Conservation (phyloP, 1,140 invertebrate species). For the Platyura marginata region DNA sequence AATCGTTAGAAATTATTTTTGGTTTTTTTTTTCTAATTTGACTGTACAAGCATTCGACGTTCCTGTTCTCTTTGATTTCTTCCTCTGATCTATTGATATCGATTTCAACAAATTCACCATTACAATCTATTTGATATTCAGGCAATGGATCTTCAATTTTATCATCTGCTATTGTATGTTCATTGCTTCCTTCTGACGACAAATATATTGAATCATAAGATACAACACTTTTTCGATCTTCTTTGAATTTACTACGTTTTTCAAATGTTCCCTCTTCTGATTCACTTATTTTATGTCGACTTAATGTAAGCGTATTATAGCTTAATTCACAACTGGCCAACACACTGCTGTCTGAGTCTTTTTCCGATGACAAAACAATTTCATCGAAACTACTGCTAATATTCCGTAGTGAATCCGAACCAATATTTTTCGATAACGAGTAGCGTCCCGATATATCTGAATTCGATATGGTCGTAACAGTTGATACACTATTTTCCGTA, state of each 20-base stretch:
- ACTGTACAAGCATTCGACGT: slow-evolving; percentile 3
- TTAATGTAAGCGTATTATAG: neutral
- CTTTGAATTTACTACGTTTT: neutral
- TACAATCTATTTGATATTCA: neutral
- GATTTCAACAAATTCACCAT: neutral
- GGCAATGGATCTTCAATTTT: slow-evolving; percentile 1
- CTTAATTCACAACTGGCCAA: neutral
- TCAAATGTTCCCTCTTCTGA: neutral
- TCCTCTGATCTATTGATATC: neutral
- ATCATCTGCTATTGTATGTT: slow-evolving; percentile 12
- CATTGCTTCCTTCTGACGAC: slow-evolving; percentile 22
- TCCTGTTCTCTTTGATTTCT: neutral
- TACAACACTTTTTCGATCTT: slow-evolving; percentile 9
- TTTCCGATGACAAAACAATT: neutral
- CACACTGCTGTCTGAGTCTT: neutral
- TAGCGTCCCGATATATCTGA: neutral
- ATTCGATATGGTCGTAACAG: neutral
- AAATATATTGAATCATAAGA: slow-evolving; percentile 24
- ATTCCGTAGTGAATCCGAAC: neutral
- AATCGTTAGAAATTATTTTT: neutral
- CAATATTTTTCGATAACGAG: neutral
- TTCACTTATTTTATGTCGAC: neutral
- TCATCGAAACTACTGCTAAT: neutral
- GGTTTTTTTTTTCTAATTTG: slow-evolving; percentile 1
- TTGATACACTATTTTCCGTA: neutral